A percentile compares a stretch with the other conserved stretches of the same genome.
phyloP scores from a whole-genome alignment of 2,888 invertebrate genomes.

The Drosophila quasianomalipes region DNA sequence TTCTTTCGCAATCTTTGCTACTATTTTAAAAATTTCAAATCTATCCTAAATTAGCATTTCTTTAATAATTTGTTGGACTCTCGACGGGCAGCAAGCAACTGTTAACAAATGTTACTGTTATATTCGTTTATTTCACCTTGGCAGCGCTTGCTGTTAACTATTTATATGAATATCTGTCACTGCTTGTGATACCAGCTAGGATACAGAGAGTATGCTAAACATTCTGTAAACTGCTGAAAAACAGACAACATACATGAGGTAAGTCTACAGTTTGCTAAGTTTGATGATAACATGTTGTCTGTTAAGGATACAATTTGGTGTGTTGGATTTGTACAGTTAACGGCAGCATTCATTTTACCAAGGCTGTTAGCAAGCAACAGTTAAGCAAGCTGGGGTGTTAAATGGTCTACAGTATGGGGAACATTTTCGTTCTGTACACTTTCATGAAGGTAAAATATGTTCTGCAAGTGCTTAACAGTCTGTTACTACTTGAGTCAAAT shows the following conservation, averaged over 20 bases:
- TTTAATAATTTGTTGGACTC: background rate
- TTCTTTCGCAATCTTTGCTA: background rate
- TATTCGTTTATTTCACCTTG: background rate
- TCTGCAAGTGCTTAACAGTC: background rate
- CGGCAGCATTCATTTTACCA: background rate
- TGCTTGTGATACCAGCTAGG: background rate
- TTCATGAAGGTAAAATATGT: background rate
- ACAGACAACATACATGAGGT: no score
- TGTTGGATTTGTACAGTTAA: background rate
- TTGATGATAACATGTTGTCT: background rate
- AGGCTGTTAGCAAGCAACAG: background rate
- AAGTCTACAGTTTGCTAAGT: background rate
- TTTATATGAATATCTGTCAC: no score
- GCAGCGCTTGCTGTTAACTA: background rate
- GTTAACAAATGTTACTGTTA: background rate
- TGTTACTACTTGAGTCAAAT: background rate
- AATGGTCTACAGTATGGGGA: background rate
- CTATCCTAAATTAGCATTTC: background rate
- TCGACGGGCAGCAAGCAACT: background rate
- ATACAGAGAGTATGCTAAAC: no score
- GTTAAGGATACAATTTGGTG: background rate
- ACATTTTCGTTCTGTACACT: background rate
- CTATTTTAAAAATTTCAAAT: background rate
- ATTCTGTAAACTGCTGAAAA: background rate
- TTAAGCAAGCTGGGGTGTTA: background rate